Conservation (phyloP, 2,113 vertebrate genomes). For the Macaca nemestrina region DNA sequence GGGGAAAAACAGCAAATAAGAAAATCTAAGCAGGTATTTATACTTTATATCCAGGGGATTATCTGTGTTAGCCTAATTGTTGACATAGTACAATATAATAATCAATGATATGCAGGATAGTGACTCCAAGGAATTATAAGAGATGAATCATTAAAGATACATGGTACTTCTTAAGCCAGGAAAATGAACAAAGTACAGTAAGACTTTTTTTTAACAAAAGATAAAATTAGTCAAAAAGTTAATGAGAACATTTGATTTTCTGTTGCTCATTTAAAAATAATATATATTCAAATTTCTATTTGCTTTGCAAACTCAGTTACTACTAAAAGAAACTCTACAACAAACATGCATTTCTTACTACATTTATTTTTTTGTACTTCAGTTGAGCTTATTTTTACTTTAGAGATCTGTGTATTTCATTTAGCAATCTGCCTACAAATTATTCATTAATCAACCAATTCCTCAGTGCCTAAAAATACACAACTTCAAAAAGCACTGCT, state of each 20-base stretch:
- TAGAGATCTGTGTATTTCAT: conserved; percentile 48
- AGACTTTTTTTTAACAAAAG: background rate
- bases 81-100: background rate
- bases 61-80: background rate
- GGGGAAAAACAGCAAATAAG: background rate
- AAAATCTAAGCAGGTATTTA: background rate
- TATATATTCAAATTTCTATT: background rate
- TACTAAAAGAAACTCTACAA: conserved; percentile 26
- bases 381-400: conserved; percentile 49
- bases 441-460: conserved; percentile 66
- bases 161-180: background rate
- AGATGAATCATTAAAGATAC: background rate
- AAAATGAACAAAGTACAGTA: background rate
- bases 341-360: background rate
- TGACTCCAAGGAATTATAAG: background rate
- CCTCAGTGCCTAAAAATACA: conserved; percentile 62
- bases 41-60: background rate
- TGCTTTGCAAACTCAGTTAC: background rate
- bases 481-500: conserved; percentile 65
- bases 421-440: conserved; percentile 66
- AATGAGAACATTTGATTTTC: background rate
- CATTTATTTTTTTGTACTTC: conserved; percentile 9
- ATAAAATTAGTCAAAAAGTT: conserved; percentile 16
- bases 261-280: background rate
- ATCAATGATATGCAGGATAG: background rate